Base-by-base conservation (phyloP, 2,113 vertebrate species). In the Salvelinus alpinus region DNA sequence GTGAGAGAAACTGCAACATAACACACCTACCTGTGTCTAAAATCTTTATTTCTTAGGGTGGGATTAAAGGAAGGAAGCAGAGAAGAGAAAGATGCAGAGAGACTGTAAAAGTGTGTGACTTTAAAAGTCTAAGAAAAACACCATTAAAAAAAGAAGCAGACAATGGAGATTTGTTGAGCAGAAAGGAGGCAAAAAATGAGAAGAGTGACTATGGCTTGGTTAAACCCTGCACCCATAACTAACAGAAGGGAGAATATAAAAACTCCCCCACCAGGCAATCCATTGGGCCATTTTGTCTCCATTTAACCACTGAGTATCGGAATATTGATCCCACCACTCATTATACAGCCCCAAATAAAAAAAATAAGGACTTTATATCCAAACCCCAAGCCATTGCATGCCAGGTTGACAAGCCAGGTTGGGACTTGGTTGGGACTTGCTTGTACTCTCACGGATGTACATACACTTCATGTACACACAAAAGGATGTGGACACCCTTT, bases 11-110 rank as follows among this genome's bases (percentile, higher is more conserved):
- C 25, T 9, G 14, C 14, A 20, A 27, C 64, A 31, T 5, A 68
- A 68, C 6, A 51, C 74, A 92, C 97, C 95, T 97, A 99, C 98
- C 98, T 99, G 96, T 99, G 98, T 95, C 97, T 97, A 95, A 99
- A 99, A 94, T 99, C 98, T 95, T 99, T 99, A 96, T 99, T 99
- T 96, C 98, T 47, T 73, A 91, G 86, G 86, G 82, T 90, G 93
- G 85, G 87, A 87, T 89, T 87, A 81, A 87, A 90, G 84, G 85
- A 24, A 77, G 72, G 68, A 22, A n/a, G 54, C 22, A 29, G 14
- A 31, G 18, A 48, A 57, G 60, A 9, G 38, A 44, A 69, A 9
- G 18, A 38, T 47, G 7, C 78, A 62, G 70, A 47, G 67, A 85
- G 51, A 80, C 57, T 71, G 72, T 76, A 51, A 82, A 68, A 85